These are phyloP conservation scores for Rotaria sp. DNA, from an alignment of 2,888 invertebrate species.

Conservation along the genomic window DNA sequence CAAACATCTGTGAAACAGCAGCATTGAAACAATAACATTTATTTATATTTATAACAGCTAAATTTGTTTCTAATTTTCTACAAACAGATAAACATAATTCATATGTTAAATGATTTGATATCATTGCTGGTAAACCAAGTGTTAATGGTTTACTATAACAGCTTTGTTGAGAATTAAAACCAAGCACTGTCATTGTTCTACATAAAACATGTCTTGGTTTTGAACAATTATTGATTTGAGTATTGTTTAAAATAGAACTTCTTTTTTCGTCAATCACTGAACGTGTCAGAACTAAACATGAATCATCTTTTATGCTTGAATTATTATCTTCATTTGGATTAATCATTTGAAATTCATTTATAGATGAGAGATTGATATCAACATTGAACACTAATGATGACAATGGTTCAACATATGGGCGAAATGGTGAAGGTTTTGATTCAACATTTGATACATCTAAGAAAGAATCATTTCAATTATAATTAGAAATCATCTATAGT, in stretches of 20 bases:
- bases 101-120: conserved; percentile 8
- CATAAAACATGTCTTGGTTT: not conserved
- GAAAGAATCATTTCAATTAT: not conserved
- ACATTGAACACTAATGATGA: not conserved
- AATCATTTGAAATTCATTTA: not conserved
- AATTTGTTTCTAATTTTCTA: not conserved
- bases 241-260: not conserved
- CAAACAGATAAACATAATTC: not conserved
- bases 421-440: not conserved
- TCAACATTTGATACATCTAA: not conserved
- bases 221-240: not conserved
- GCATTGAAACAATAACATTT: not conserved
- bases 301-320: not conserved
- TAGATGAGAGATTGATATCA: not conserved
- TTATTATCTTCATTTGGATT: not conserved
- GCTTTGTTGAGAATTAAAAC: not conserved
- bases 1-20: too few relatives aligned
- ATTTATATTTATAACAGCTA: not conserved
- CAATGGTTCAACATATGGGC: not conserved
- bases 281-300: not conserved
- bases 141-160: not conserved
- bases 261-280: not conserved
- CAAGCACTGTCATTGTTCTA: not conserved
- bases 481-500: too few relatives aligned
- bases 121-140: not conserved